These are phyloP conservation scores for Psammodynastes pulverulentus DNA, from an alignment of 2,113 vertebrate genomes.

Conservation along the genomic window DNA sequence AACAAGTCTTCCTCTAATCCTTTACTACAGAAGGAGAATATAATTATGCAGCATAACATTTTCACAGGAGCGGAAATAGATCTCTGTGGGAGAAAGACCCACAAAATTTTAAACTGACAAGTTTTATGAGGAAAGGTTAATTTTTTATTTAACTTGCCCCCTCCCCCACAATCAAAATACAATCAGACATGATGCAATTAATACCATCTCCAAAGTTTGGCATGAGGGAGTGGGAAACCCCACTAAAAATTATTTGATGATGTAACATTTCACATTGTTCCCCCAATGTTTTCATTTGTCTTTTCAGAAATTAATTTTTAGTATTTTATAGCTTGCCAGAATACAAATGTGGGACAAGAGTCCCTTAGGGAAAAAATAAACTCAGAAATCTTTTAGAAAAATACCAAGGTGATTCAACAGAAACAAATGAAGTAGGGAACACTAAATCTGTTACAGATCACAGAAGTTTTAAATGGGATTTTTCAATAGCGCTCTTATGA, in stretches of 20 bases:
- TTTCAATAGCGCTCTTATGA: background rate
- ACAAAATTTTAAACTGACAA: background rate
- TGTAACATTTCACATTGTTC: background rate
- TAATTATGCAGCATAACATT: background rate
- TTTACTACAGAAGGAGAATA: conserved; percentile 9
- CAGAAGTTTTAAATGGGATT: background rate
- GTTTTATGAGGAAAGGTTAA: background rate
- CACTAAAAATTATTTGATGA: background rate
- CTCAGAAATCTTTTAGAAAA: conserved; percentile 29
- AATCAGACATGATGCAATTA: background rate
- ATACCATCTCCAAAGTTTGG: fast-evolving
- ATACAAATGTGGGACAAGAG: background rate
- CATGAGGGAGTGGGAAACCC: conserved; percentile 8
- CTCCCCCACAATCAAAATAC: conserved; percentile 4
- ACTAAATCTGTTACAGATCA: conserved; percentile 6
- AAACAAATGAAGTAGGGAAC: conserved; percentile 44
- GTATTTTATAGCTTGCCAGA: conserved; percentile 17
- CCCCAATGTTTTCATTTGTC: background rate
- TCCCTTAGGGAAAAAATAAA: conserved; percentile 18
- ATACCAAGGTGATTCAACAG: conserved; percentile 41
- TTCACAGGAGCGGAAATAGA: background rate
- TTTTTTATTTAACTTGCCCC: background rate
- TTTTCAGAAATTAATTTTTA: conserved; percentile 8
- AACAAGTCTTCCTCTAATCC: background rate
- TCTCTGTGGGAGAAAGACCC: background rate